Conservation (phyloP, 2,113 vertebrate genomes). For the Cygnus buccinator region DNA sequence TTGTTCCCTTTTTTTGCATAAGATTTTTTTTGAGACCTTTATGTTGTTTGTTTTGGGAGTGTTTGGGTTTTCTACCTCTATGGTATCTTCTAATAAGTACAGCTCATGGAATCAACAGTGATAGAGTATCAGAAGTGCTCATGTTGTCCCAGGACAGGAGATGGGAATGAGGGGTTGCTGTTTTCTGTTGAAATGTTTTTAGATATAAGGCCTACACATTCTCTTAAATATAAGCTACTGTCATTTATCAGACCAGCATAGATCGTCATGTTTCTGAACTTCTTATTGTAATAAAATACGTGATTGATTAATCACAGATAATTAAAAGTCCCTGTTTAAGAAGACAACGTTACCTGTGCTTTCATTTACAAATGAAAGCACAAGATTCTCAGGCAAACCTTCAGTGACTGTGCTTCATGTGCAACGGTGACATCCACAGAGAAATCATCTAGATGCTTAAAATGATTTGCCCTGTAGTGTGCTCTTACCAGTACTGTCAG, state of each 20-base stretch:
- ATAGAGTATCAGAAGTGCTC: neutral
- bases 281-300: neutral
- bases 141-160: neutral
- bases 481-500: neutral
- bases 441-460: neutral
- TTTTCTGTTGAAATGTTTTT: neutral
- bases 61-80: neutral
- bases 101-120: neutral
- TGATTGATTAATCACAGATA: neutral
- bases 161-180: neutral
- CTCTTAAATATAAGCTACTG: neutral
- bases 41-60: neutral
- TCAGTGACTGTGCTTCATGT: neutral
- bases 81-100: neutral
- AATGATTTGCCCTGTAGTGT: neutral
- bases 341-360: neutral
- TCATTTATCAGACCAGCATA: neutral
- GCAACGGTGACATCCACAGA: neutral
- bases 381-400: neutral
- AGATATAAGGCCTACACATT: neutral
- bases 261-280: neutral
- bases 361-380: neutral
- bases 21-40: neutral
- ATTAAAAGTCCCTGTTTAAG: neutral
- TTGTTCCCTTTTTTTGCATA: neutral